A percentile compares a stretch with the other conserved stretches of the same genome.
Conservation (phyloP, 2,888 invertebrate species). For the Oxyscelio sp. region DNA sequence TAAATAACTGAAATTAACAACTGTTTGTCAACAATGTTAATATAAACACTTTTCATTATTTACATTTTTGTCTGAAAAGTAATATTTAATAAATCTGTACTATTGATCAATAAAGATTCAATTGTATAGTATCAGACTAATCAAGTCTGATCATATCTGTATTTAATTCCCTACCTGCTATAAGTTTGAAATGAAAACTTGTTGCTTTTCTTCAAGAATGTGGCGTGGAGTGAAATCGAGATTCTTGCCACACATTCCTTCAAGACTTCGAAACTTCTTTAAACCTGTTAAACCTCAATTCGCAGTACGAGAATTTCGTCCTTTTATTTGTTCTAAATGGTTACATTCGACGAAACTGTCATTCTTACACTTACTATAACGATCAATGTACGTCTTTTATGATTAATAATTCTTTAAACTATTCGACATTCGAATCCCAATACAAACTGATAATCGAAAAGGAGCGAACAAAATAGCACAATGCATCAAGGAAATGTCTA, state of each 20-base stretch:
- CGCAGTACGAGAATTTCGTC: not conserved
- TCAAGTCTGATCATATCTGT: slow-evolving; percentile 27
- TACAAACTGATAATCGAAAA: not conserved
- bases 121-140: not conserved
- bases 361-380: no score
- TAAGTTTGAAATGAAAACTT: slow-evolving; percentile 46
- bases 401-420: not conserved
- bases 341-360: no score
- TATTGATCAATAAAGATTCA: no score
- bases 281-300: slow-evolving; percentile 15
- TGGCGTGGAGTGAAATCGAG: slow-evolving; percentile 12
- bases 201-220: slow-evolving; percentile 37
- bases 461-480: no score
- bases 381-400: not conserved
- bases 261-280: slow-evolving; percentile 8
- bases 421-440: not conserved
- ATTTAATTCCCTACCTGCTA: slow-evolving; percentile 23
- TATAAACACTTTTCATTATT: no score
- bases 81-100: no score
- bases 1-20: no score
- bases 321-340: slow-evolving; percentile 2
- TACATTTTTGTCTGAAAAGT: no score
- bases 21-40: no score
- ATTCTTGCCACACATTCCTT: slow-evolving; percentile 25
- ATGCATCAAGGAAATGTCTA: no score